Evolutionary conservation across 2,888 invertebrate genomes (phyloP), one percentile per base, ranked within the genome.

Genomic region (Acheta domesticus): DNA sequence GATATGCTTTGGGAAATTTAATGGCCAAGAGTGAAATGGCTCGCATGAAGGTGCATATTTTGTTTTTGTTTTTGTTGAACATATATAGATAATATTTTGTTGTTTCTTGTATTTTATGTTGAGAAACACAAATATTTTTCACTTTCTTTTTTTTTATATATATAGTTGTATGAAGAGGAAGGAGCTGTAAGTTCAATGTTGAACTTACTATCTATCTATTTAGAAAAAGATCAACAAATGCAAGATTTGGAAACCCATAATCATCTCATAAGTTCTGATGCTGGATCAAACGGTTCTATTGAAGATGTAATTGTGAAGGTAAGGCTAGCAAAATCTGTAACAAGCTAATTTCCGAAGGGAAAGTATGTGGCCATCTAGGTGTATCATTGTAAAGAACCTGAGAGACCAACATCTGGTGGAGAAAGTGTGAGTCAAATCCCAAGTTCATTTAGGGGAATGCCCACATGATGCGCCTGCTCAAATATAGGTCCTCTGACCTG

Each of bases 1-100:
- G 94, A 2, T 96, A 95, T 86, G 93, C 94, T 81, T 88, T 96
- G 75, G 96, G 96, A 36, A 96, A 96, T 86, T 91, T 96, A 87
- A 92, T 95, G 84, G 94, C 95, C 23, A 92, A 92, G 83, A 92
- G 92, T 84, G 93, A 95, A 81, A 89, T 89, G 75, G 93, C 94
- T 0, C 87, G 95, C 81, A 87, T 88, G 75, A 89, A 90, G 87
- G 91, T 91, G 85, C 83, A 83, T 82, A 48, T 48, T 36, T n/a
- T n/a, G n/a, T n/a, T 20, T n/a, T 78, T 23, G n/a, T 12, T 36
- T 36, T 36, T 36, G 8, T 8, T 36, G 1, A 36, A 36, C 8
- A 8, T 36, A 36, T 8, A 8, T 36, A 36, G 36, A 36, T 36
- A 36, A 36, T 36, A 8, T 36, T 36, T 36, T 36, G 8, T 36